Percentiles rank a stretch among this genome's conserved stretches.
phyloP scores from a whole-genome alignment of 2,113 vertebrate species.

The Megaceryle torquata region DNA sequence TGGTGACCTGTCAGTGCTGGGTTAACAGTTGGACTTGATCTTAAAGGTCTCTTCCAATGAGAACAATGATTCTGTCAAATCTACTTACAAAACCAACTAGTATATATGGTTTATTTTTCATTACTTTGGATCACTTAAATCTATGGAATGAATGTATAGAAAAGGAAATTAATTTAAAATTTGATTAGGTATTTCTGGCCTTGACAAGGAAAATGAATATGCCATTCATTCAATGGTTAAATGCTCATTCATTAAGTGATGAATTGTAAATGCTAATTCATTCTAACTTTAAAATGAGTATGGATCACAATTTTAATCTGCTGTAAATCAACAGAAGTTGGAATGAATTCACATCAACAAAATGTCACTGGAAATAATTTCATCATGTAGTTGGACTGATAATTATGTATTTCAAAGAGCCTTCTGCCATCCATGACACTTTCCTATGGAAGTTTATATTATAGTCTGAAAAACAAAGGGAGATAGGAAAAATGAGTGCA shows the following conservation, averaged over 20 bases:
- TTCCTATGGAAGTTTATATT: neutral
- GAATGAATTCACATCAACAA: neutral
- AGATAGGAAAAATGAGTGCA: neutral
- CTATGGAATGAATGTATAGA: neutral
- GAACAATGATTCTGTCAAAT: neutral
- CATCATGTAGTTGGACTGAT: neutral
- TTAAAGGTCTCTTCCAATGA: neutral
- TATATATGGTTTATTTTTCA: neutral
- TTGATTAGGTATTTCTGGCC: neutral
- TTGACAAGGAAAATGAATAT: neutral
- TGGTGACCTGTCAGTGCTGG: neutral
- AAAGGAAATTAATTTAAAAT: neutral
- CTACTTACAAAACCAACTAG: neutral
- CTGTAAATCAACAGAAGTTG: neutral
- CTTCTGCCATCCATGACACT: neutral
- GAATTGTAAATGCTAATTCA: neutral
- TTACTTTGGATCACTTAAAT: neutral
- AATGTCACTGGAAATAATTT: constrained; percentile 4
- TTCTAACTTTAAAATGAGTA: neutral
- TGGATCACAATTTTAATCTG: neutral
- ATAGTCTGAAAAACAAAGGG: neutral
- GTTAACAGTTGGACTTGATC: neutral
- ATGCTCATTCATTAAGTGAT: neutral
- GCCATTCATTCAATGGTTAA: neutral
- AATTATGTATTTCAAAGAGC: neutral